These are phyloP conservation scores for Calephelis virginiensis DNA, from an alignment of 1,140 invertebrate genomes.

Conservation along the genomic window DNA sequence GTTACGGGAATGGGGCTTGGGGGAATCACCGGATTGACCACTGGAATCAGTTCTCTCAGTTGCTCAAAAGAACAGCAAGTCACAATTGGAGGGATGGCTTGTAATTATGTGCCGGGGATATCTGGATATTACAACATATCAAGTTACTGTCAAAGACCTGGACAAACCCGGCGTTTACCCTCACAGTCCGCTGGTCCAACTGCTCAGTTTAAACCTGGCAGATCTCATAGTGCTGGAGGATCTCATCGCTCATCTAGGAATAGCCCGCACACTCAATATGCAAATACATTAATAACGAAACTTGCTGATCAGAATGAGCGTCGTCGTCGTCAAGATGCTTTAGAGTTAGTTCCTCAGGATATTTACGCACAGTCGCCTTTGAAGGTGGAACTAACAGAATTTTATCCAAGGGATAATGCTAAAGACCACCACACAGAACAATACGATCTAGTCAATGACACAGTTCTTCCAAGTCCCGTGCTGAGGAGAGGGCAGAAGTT, in stretches of 20 bases:
- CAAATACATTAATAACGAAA: constrained; percentile 73
- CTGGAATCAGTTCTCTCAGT: constrained; percentile 64
- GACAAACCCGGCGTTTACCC: constrained; percentile 71
- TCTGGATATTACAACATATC: constrained; percentile 75
- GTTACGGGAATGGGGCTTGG: constrained; percentile 76
- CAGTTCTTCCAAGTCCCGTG: constrained; percentile 76
- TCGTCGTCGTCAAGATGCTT: constrained; percentile 71
- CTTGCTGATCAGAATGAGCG: constrained; percentile 76
- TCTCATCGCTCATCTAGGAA: constrained; percentile 69
- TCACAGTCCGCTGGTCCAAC: constrained; percentile 72
- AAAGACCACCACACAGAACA: constrained; percentile 82
- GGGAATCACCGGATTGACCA: constrained; percentile 67
- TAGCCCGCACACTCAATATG: constrained; percentile 71
- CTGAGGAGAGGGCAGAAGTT: constrained; percentile 82
- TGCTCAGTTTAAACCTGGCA: constrained; percentile 69
- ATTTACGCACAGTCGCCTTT: constrained; percentile 78
- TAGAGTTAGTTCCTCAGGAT: constrained; percentile 73
- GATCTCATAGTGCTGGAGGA: constrained; percentile 66
- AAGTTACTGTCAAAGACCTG: constrained; percentile 72
- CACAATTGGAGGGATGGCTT: constrained; percentile 73
- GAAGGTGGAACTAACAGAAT: constrained; percentile 81
- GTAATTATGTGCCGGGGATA: constrained; percentile 73
- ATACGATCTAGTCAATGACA: constrained; percentile 81
- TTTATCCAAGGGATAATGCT: constrained; percentile 82
- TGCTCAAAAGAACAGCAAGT: constrained; percentile 72